Conservation (phyloP, 2,888 invertebrate genomes). For the Mythimna albipuncta region DNA sequence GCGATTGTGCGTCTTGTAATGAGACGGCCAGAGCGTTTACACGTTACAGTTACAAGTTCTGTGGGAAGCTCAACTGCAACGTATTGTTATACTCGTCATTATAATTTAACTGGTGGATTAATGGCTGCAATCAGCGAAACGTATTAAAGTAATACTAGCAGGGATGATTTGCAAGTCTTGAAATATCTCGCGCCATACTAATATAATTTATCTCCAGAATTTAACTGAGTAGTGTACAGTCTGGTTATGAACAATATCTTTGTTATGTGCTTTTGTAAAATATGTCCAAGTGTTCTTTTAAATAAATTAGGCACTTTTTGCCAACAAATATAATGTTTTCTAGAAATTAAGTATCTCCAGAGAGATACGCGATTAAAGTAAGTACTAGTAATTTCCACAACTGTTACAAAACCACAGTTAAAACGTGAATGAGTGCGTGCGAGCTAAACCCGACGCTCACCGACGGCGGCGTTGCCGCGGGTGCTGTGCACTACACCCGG, state of each 20-base stretch:
- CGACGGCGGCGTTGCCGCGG: slow-evolving; percentile 5
- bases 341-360: not conserved
- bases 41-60: slow-evolving; percentile 36
- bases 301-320: not conserved
- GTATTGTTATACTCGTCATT: slow-evolving; percentile 32
- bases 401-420: slow-evolving; percentile 24
- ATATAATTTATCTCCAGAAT: not conserved
- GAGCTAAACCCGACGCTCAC: not conserved
- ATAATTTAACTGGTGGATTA: slow-evolving; percentile 20
- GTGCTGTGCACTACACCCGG: slow-evolving; percentile 40
- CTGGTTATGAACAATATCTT: not conserved
- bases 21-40: slow-evolving; percentile 25
- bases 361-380: slow-evolving; percentile 5
- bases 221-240: not conserved
- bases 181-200: not conserved
- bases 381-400: slow-evolving; percentile 18
- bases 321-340: not conserved
- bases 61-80: slow-evolving; percentile 19
- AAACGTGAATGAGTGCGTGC: slow-evolving; percentile 24
- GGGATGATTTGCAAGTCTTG: slow-evolving; percentile 13
- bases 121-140: slow-evolving; percentile 27
- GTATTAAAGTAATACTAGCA: slow-evolving; percentile 3
- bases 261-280: too few relatives aligned
- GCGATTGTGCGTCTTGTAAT: slow-evolving; percentile 38
- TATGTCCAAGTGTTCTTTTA: not conserved